phyloP scores from a whole-genome alignment of 2,113 vertebrate genomes.

The Eolophus roseicapilla region DNA sequence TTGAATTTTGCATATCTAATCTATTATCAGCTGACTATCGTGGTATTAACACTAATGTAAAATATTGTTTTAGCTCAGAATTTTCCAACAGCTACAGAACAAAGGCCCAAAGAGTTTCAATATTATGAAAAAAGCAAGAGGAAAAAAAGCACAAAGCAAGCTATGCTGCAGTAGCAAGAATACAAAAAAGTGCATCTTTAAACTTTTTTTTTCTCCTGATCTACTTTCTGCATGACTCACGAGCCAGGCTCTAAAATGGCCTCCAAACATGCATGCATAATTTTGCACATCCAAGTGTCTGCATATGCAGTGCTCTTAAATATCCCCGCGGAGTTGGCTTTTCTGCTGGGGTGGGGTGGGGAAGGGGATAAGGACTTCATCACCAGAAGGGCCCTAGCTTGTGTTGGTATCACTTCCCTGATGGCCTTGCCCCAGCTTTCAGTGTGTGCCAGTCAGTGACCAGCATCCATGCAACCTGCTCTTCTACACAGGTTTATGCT shows the following conservation, averaged over 20 bases:
- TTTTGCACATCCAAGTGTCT: conserved; percentile 53
- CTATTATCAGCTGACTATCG: background rate
- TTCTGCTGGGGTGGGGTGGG: background rate
- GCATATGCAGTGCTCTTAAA: conserved; percentile 27
- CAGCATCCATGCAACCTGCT: background rate
- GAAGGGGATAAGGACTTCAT: background rate
- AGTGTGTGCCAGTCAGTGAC: fast-evolving
- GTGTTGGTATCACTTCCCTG: background rate
- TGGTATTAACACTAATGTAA: background rate
- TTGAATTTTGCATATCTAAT: background rate
- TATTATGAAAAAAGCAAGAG: background rate
- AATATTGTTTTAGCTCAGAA: background rate
- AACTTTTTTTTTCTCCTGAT: conserved; percentile 26
- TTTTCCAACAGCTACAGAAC: background rate
- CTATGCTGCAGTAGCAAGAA: background rate
- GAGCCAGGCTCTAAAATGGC: conserved; percentile 49
- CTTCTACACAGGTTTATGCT: background rate
- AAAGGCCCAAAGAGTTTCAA: background rate
- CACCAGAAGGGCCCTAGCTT: background rate
- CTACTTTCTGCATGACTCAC: conserved; percentile 54
- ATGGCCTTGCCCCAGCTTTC: background rate
- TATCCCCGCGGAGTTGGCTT: background rate
- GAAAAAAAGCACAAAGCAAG: background rate
- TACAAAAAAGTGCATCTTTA: background rate
- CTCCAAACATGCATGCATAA: conserved; percentile 56